Base-by-base conservation (phyloP, 2,888 invertebrate genomes). In the Caenorhabditis sinica region DNA sequence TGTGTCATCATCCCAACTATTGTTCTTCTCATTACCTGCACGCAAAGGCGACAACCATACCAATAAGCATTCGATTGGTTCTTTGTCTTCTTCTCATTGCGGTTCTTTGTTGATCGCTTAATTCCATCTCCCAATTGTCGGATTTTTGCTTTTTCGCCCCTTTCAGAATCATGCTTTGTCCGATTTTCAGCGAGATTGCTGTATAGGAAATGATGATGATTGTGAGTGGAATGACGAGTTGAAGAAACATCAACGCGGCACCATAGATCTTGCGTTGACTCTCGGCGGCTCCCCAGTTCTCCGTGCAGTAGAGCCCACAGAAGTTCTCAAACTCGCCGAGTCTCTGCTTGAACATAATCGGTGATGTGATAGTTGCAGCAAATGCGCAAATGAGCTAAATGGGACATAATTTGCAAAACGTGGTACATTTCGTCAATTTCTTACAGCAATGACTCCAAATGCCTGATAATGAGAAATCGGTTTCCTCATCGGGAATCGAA, bases 51-150 rank as follows among this genome's bases (percentile, higher is more conserved):
- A 91, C 89, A 30, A 90, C 90, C 90, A 91, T 91, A 6, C 90
- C 92, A 69, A 92, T 92, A 25, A 92, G 84, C 92, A 92, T 92
- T 23, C 92, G 88, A 85, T 92, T 92, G 3, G 92, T 92, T 40
- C 92, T 72, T 80, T 92, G 92, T 25, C 91, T 86, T 28, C 92
- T 82, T 66, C 89, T 89, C 45, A 90, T 87, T 2, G 92, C 92
- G 13, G 89, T 88, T 33, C 90, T 74, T 79, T 91, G 92, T 81
- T 92, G 92, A 58, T 91, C 91, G 17, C 87, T 88, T 40, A 88
- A 71, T 49, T 85, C 79, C 58, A 82, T 75, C 56, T 92, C 90
- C 92, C 92, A 92, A 68, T 87, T 87, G 61, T 81, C 76, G 3
- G 79, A 61, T 23, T 80, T 85, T 23, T 90, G 88, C 28, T 90